These are phyloP conservation scores for Esox lucius DNA, from an alignment of 2,797 vertebrate genomes.

Conservation along the genomic window DNA sequence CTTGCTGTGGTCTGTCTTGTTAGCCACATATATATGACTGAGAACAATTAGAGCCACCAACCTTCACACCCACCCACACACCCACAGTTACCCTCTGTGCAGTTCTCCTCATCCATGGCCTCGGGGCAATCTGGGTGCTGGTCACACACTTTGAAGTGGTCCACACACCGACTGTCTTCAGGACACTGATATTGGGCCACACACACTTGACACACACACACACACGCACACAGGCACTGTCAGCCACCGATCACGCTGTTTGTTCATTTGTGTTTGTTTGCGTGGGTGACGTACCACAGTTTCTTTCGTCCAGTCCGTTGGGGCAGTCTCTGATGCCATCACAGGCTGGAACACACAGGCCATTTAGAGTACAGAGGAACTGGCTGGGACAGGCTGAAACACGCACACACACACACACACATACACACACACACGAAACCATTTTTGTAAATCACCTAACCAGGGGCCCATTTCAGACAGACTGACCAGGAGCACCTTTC, in stretches of 20 bases:
- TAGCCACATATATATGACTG: constrained; percentile 82
- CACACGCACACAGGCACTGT: background rate
- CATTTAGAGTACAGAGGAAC: constrained; percentile 85
- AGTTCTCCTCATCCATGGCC: constrained; percentile 81
- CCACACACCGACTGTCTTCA: constrained; percentile 85
- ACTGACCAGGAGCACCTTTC: too few species aligned
- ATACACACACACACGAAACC: constrained; percentile 10
- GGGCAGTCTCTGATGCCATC: constrained; percentile 91
- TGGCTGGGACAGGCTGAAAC: constrained; percentile 85
- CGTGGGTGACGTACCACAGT: constrained; percentile 77
- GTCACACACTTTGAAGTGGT: constrained; percentile 85
- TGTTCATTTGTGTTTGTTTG: constrained; percentile 2
- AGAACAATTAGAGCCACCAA: constrained; percentile 79
- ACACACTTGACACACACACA: constrained; percentile 77
- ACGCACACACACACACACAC: constrained; percentile 10
- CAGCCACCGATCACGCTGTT: background rate
- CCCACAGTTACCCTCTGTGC: constrained; percentile 73
- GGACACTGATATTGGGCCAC: constrained; percentile 83
- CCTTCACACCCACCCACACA: constrained; percentile 2
- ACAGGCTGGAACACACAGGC: constrained; percentile 88
- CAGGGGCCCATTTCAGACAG: too few species aligned
- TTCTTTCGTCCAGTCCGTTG: constrained; percentile 89
- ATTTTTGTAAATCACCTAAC: background rate
- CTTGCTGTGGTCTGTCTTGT: too few species aligned
- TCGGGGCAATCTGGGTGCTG: constrained; percentile 80